phyloP scores from a whole-genome alignment of 1,140 invertebrate species.

The Lasioglossum albipes region DNA sequence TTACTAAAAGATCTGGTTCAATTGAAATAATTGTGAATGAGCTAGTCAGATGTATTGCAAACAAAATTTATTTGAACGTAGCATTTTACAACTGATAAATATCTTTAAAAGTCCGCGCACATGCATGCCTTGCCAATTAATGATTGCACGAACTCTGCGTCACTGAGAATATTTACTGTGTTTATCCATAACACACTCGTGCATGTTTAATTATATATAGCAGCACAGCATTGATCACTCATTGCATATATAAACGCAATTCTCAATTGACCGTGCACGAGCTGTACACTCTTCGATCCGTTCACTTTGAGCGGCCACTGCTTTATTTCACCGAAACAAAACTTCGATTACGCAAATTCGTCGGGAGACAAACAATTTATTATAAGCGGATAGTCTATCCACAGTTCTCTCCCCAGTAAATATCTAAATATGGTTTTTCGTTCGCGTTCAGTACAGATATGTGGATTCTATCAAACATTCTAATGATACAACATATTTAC shows the following conservation, averaged over 20 bases:
- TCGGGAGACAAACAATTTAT: too few species aligned
- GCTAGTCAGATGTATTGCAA: neutral
- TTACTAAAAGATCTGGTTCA: neutral
- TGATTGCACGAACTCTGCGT: neutral
- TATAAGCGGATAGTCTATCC: too few species aligned
- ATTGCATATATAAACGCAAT: neutral
- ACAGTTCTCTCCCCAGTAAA: too few species aligned
- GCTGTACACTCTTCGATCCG: neutral
- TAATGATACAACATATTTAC: too few species aligned
- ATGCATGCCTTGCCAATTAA: slow-evolving; percentile 8
- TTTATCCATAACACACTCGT: neutral
- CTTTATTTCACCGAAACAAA: neutral
- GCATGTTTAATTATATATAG: neutral
- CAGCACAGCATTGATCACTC: neutral
- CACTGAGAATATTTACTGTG: neutral
- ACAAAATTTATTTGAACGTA: neutral
- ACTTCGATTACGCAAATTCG: neutral
- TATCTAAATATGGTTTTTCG: too few species aligned
- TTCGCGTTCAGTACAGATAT: too few species aligned
- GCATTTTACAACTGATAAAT: neutral
- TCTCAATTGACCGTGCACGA: neutral
- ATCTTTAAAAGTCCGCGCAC: slow-evolving; percentile 23
- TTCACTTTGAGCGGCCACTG: neutral
- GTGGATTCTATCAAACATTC: too few species aligned
- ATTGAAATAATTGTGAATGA: neutral